Percentiles rank a stretch among this genome's conserved stretches.
Conservation (phyloP, 2,797 vertebrate genomes). For the Cheirogaleus major region DNA sequence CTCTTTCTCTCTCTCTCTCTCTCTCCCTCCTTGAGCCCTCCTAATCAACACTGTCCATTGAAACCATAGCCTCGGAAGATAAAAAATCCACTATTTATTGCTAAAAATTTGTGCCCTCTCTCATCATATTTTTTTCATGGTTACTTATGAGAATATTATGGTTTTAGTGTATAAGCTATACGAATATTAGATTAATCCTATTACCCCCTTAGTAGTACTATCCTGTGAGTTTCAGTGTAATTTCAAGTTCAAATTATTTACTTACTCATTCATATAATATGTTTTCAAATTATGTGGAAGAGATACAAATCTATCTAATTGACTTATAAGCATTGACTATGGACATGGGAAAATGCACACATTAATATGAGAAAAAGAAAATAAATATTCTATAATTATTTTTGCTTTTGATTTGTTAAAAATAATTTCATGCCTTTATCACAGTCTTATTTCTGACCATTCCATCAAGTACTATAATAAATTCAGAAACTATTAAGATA, state of each 20-base stretch:
- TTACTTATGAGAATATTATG: background rate
- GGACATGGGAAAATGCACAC: background rate
- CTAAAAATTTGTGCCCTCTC: background rate
- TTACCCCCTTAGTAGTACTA: background rate
- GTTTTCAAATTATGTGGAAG: background rate
- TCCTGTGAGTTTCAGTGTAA: background rate
- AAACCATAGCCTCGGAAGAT: background rate
- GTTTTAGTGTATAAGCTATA: background rate
- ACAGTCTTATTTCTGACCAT: background rate
- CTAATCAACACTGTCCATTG: background rate
- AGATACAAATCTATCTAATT: background rate
- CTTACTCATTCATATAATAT: background rate
- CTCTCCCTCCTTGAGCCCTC: background rate
- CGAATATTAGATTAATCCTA: background rate
- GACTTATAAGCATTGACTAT: background rate
- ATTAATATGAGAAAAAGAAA: background rate
- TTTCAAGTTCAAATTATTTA: conserved; percentile 38
- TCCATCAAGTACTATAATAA: background rate
- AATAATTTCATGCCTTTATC: background rate
- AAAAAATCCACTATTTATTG: background rate
- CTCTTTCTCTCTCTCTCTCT: background rate
- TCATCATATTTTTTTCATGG: background rate
- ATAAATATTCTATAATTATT: background rate
- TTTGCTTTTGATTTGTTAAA: background rate
- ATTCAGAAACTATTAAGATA: background rate